Percentiles rank a stretch among this genome's conserved stretches.
phyloP scores from a whole-genome alignment of 2,113 vertebrate genomes.

The Riparia riparia region DNA sequence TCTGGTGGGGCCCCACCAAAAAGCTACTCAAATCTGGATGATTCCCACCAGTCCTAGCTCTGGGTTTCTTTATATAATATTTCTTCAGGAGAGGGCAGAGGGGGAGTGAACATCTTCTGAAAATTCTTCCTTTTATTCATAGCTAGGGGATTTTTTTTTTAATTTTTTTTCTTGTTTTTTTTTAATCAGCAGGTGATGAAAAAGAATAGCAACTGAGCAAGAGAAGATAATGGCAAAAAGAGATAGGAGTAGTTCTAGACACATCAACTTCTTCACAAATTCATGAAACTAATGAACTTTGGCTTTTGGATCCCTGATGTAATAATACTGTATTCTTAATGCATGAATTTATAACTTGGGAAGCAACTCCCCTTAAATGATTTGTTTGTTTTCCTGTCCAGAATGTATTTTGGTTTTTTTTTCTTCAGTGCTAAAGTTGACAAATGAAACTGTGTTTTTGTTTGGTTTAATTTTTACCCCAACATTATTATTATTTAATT shows the following conservation, averaged over 20 bases:
- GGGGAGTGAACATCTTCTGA: background rate
- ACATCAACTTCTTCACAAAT: background rate
- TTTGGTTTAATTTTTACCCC: background rate
- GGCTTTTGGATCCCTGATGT: background rate
- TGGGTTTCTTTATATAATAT: background rate
- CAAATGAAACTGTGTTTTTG: conserved; percentile 26
- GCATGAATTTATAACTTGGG: background rate
- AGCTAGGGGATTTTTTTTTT: background rate
- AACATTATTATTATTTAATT: background rate
- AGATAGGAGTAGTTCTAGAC: background rate
- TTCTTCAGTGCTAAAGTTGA: background rate
- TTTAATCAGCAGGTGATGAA: background rate
- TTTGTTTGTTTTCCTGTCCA: conserved; percentile 2
- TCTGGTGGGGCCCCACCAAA: background rate
- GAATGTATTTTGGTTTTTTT: background rate
- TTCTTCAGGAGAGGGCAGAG: background rate
- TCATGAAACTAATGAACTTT: background rate
- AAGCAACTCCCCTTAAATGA: background rate
- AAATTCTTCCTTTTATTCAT: conserved; percentile 34
- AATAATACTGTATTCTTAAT: background rate
- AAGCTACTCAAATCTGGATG: background rate
- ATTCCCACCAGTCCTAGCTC: background rate
- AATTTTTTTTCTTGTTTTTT: background rate
- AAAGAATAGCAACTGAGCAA: background rate
- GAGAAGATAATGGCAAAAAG: background rate